phyloP scores from a whole-genome alignment of 2,797 vertebrate genomes.

The Vespertilio murinus region DNA sequence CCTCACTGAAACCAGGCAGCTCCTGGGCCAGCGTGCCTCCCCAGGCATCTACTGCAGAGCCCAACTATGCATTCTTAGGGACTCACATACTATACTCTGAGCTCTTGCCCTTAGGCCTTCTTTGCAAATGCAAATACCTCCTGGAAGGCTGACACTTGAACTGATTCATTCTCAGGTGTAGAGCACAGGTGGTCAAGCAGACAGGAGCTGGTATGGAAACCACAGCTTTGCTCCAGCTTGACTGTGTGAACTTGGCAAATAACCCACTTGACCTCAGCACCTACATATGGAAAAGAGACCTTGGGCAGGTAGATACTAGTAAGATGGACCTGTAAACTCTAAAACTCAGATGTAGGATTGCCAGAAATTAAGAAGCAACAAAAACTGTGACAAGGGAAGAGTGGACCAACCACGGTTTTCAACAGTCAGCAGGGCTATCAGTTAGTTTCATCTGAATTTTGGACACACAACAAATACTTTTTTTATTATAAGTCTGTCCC shows the following conservation, averaged over 20 bases:
- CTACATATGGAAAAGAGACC: background rate
- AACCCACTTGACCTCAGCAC: background rate
- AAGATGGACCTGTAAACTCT: background rate
- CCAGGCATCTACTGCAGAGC: background rate
- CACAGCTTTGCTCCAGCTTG: background rate
- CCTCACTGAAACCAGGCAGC: background rate
- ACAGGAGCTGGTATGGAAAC: background rate
- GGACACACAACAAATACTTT: background rate
- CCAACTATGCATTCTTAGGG: background rate
- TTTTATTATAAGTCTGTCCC: background rate
- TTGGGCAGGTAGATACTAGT: background rate
- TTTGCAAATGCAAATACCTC: slow-evolving; percentile 45
- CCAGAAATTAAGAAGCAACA: background rate
- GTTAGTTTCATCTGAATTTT: background rate
- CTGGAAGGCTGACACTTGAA: background rate
- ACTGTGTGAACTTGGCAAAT: background rate
- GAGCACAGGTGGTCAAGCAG: background rate
- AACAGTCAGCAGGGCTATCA: background rate
- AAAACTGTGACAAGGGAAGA: background rate
- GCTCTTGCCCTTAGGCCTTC: slow-evolving; percentile 1
- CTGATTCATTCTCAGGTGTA: background rate
- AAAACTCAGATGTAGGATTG: background rate
- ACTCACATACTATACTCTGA: background rate
- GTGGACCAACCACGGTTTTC: background rate
- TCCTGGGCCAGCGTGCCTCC: background rate